Base-by-base conservation (phyloP, 1,140 invertebrate genomes). In the Elymnias hypermnestra region DNA sequence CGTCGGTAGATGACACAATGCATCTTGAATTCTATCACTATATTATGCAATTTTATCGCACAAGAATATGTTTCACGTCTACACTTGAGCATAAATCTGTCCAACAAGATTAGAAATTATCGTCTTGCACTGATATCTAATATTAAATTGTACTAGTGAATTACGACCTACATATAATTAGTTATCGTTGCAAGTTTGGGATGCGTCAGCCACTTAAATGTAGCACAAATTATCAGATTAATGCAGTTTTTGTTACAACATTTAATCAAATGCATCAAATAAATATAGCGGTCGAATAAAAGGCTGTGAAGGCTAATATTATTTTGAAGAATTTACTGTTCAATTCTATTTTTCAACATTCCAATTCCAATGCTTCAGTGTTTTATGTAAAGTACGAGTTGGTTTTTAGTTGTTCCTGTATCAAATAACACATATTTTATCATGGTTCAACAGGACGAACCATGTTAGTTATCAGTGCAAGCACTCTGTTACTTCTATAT, bases 11-110 rank as follows among this genome's bases (percentile, higher is more conserved):
- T 65, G 62, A 66, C 75, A 77, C 75, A 66, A 63, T 75, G 79
- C 79, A 82, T 76, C 67, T 65, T 78, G 72, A 67, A 68, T 61
- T 70, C 58, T 78, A 68, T 51, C 72, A 77, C 77, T 49, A 50
- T 55, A 65, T 21, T 21, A 21, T 21, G 69, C 66, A 69, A 69
- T 65, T 33, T 70, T 77, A 61, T 69, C 53, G 77, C 73, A 79
- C 76, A 63, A 52, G 48, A 63, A 62, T 58, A 67, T 62, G 54
- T 58, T 36, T 63, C 58, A 71, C 67, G 59, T 49, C 49, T 50
- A 59, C 64, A 68, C 64, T 43, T 47, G 44, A 57, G 47, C 49
- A 55, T 56, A 49, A 47, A 56, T 56, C 51, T 52, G 59, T 58
- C 63, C 51, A 63, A 60, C 57, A 56, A 63, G 53, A 63, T 57